Evolutionary conservation across 1,140 invertebrate genomes (phyloP), one percentile per base, ranked within the genome.

Genomic region (Solenopsis fugax): DNA sequence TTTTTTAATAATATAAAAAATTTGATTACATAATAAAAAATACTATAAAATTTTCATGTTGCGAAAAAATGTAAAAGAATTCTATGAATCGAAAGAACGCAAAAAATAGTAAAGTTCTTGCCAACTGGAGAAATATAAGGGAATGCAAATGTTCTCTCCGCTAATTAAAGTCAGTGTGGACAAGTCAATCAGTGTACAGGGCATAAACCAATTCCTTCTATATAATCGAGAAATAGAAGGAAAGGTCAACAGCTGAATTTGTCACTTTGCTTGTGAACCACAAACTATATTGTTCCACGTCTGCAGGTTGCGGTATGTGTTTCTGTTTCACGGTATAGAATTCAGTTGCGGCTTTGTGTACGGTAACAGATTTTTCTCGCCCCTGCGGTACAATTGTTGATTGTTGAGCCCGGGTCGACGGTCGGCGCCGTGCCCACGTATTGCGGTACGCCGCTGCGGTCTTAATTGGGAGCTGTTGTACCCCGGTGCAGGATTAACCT

Each of bases 401-500:
- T 60, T 62, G 80, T 75, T 34, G 54, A 84, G 45, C 54, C 24
- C 41, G n/a, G 41, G 52, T 71, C 52, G 76, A 37, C 77, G 52
- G n/a, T 6, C 29, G 45, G 18, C 45, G 21, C 10, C 65, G 50
- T 34, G 64, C 29, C 48, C 80, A 37, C 80, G 67, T 75, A 75
- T 84, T 84, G 80, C 80, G 80, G 80, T 75, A 4, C 54, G 45
- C 80, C 69, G 69, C 54, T 84, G 82, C 73, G 62, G 34, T 86
- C 45, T 71, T 78, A 86, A 86, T 89, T 85, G 81, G 65, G 48
- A 50, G 0, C 54, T 13, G 72, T 50, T 85, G 60, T 56, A 76
- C n/a, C 58, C 24, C 41, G 13, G 60, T 41, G 21, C 62, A 29
- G 62, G 62, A 90, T 90, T 87, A 80, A 90, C 81, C 88, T 90